These are phyloP conservation scores for Bombus waltoni DNA, from an alignment of 1,140 invertebrate species.

Conservation along the genomic window DNA sequence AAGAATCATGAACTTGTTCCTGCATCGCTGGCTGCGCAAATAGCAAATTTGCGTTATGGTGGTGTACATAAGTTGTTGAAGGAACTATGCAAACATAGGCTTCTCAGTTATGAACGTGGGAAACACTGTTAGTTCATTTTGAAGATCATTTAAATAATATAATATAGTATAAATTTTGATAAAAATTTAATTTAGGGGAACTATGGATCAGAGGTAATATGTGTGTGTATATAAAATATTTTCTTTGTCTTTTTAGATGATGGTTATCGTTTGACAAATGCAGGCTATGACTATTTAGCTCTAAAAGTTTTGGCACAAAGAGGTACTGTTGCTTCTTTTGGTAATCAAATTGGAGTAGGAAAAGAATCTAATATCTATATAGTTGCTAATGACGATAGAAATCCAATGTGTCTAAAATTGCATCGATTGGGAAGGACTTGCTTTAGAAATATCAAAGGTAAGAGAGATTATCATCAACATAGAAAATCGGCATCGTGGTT, in stretches of 20 bases:
- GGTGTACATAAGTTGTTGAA: constrained; percentile 96
- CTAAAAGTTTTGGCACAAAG: constrained; percentile 93
- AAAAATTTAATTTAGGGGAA: neutral
- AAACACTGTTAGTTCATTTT: constrained; percentile 89
- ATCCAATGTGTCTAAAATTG: constrained; percentile 93
- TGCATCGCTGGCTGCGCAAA: constrained; percentile 92
- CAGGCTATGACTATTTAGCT: constrained; percentile 98
- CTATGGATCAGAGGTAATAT: neutral
- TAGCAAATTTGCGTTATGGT: constrained; percentile 96
- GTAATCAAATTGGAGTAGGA: constrained; percentile 99
- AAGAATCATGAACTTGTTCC: constrained; percentile 99
- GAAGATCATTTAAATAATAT: constrained; percentile 7
- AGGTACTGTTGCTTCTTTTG: constrained; percentile 92
- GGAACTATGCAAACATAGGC: constrained; percentile 94
- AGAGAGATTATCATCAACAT: constrained; percentile 98
- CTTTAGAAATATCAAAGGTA: constrained; percentile 98
- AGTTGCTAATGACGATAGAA: constrained; percentile 90
- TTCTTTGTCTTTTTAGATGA: constrained; percentile 86
- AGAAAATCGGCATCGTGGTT: constrained; percentile 96
- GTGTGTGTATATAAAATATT: neutral
- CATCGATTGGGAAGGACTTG: constrained; percentile 97
- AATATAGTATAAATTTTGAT: neutral
- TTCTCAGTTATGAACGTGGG: constrained; percentile 96
- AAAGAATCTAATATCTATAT: constrained; percentile 98
- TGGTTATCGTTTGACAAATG: constrained; percentile 97